phyloP scores from a whole-genome alignment of 2,888 invertebrate species.

The Lochmaea capreae region DNA sequence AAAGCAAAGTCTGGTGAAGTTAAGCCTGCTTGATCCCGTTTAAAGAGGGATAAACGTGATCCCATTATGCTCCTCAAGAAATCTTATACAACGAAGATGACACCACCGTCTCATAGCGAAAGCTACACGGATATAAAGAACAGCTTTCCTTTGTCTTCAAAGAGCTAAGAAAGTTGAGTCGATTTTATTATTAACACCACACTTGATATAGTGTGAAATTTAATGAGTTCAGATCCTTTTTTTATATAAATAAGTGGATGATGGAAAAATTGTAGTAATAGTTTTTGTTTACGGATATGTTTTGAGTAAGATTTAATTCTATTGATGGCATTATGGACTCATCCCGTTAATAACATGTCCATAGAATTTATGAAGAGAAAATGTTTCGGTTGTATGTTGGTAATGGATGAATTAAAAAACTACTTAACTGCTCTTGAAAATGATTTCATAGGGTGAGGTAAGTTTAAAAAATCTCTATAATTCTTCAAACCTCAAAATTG shows the following conservation, averaged over 20 bases:
- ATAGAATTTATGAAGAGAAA: no score
- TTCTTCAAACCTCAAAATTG: no score
- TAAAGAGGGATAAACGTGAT: conserved; percentile 67
- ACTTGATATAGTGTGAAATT: conserved; percentile 37
- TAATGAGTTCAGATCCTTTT: background rate
- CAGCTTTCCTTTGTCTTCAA: conserved; percentile 63
- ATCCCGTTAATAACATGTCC: no score
- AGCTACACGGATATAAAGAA: conserved; percentile 65
- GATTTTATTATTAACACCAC: conserved; percentile 53
- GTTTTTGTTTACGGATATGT: no score
- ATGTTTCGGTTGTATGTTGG: no score
- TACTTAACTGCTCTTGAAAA: no score
- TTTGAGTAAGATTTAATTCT: no score
- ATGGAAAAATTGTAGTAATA: no score
- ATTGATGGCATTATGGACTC: no score
- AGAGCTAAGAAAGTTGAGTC: conserved; percentile 48
- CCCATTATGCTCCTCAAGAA: conserved; percentile 67
- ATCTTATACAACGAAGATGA: conserved; percentile 65
- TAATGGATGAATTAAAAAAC: no score
- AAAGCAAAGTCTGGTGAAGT: conserved; percentile 59
- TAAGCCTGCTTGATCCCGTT: conserved; percentile 63
- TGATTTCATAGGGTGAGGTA: no score
- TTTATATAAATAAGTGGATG: background rate
- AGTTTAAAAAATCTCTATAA: no score
- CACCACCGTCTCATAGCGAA: conserved; percentile 64